phyloP scores from a whole-genome alignment of 2,113 vertebrate species.

The Erythrocebus patas region DNA sequence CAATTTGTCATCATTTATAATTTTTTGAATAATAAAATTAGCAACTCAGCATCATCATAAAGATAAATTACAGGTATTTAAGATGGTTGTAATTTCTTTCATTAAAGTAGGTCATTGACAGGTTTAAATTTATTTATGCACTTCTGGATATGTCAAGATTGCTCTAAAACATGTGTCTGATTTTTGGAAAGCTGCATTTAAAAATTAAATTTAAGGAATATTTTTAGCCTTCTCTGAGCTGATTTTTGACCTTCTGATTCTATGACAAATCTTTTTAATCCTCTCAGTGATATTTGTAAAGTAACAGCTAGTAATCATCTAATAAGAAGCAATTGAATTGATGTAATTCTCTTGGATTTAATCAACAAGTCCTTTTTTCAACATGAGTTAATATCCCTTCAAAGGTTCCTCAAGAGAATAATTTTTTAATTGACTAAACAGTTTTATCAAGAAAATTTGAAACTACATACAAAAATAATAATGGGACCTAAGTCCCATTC shows the following conservation, averaged over 20 bases:
- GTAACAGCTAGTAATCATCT: not conserved
- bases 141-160: slow-evolving; percentile 35
- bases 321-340: slow-evolving; percentile 62
- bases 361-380: slow-evolving; percentile 70
- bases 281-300: slow-evolving; percentile 49
- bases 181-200: slow-evolving; percentile 55
- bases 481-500: not conserved
- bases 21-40: slow-evolving; percentile 52
- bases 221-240: slow-evolving; percentile 28
- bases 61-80: slow-evolving; percentile 50
- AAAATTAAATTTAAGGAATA: slow-evolving; percentile 46
- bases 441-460: slow-evolving; percentile 28
- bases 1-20: slow-evolving; percentile 45
- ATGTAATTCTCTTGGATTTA: slow-evolving; percentile 62
- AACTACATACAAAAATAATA: slow-evolving; percentile 12
- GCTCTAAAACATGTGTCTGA: slow-evolving; percentile 24
- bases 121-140: slow-evolving; percentile 49
- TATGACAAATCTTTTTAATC: slow-evolving; percentile 26
- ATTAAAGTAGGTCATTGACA: slow-evolving; percentile 46
- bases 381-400: slow-evolving; percentile 73
- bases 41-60: not conserved
- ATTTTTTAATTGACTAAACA: slow-evolving; percentile 9
- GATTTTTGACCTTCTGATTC: slow-evolving; percentile 39
- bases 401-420: slow-evolving; percentile 21
- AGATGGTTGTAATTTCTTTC: slow-evolving; percentile 25